These are phyloP conservation scores for Catagonus wagneri DNA, from an alignment of 2,113 vertebrate species.

Conservation along the genomic window DNA sequence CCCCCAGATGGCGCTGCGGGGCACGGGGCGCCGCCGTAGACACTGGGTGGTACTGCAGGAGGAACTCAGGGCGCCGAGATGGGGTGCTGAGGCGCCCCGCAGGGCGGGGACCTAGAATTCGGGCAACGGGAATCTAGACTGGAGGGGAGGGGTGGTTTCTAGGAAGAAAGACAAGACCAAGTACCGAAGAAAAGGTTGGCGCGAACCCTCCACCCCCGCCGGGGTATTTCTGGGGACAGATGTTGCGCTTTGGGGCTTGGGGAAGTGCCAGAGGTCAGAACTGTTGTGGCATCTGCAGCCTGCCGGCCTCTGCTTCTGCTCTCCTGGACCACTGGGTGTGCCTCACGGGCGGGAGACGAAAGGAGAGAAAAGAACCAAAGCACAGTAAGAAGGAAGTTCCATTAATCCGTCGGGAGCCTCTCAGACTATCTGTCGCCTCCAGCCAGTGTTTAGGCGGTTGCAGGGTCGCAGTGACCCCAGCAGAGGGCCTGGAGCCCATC, in stretches of 20 bases:
- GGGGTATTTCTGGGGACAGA: not conserved
- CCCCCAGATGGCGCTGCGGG: conserved; percentile 67
- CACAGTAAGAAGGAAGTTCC: not conserved
- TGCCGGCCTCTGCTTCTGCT: not conserved
- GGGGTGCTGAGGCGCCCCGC: not conserved
- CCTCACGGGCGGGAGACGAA: not conserved
- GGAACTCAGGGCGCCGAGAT: too few relatives aligned
- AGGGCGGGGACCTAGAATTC: not conserved
- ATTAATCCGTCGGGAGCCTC: not conserved
- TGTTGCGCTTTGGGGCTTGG: not conserved
- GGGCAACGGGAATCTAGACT: not conserved
- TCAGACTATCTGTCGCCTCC: not conserved
- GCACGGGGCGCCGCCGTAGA: not conserved
- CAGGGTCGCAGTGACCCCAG: conserved; percentile 39
- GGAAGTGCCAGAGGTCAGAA: conserved; percentile 14
- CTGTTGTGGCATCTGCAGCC: not conserved
- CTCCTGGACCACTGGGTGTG: too few relatives aligned
- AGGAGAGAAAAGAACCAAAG: not conserved
- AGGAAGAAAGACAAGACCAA: not conserved
- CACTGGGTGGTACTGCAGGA: not conserved
- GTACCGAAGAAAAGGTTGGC: not conserved
- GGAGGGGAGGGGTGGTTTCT: not conserved
- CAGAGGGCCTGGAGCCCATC: conserved; percentile 56
- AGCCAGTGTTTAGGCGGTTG: not conserved
- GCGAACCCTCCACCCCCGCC: not conserved